These are phyloP conservation scores for Okamejei kenojei DNA, from an alignment of 2,797 vertebrate species.

Conservation along the genomic window DNA sequence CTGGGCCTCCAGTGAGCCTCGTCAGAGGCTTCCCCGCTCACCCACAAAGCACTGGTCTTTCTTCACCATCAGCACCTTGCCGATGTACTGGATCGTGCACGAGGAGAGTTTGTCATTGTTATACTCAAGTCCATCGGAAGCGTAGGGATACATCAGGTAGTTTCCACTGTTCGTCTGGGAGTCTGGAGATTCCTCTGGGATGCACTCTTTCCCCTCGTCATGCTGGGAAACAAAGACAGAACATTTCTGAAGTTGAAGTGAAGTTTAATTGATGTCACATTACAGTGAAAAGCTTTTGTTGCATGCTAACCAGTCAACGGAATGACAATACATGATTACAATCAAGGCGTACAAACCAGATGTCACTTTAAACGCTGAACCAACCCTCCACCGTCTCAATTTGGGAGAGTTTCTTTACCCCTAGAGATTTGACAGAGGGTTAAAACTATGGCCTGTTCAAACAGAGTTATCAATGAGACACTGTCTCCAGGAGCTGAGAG, in stretches of 20 bases:
- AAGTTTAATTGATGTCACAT: too few relatives aligned
- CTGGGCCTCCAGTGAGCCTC: neutral
- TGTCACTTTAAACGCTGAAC: neutral
- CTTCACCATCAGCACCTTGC: conserved; percentile 56
- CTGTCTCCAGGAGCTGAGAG: too few relatives aligned
- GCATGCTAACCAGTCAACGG: too few relatives aligned
- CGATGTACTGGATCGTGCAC: conserved; percentile 62
- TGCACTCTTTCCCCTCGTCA: conserved; percentile 62
- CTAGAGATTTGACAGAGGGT: neutral
- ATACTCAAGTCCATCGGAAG: conserved; percentile 59
- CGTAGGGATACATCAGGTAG: conserved; percentile 72
- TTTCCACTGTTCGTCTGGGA: conserved; percentile 53
- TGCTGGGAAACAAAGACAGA: conserved; percentile 54
- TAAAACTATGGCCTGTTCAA: neutral
- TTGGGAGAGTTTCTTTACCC: neutral
- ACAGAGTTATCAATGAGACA: too few relatives aligned
- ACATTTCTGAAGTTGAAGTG: too few relatives aligned
- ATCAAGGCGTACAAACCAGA: neutral
- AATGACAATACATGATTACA: too few relatives aligned
- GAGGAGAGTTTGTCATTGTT: conserved; percentile 70
- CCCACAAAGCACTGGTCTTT: conserved; percentile 72
- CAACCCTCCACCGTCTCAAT: neutral
- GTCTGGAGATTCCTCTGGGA: conserved; percentile 49
- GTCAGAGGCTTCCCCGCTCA: conserved; percentile 47
- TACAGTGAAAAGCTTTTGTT: too few relatives aligned